These are phyloP conservation scores for Epinephelus fuscoguttatus DNA, from an alignment of 2,113 vertebrate species.

Conservation along the genomic window DNA sequence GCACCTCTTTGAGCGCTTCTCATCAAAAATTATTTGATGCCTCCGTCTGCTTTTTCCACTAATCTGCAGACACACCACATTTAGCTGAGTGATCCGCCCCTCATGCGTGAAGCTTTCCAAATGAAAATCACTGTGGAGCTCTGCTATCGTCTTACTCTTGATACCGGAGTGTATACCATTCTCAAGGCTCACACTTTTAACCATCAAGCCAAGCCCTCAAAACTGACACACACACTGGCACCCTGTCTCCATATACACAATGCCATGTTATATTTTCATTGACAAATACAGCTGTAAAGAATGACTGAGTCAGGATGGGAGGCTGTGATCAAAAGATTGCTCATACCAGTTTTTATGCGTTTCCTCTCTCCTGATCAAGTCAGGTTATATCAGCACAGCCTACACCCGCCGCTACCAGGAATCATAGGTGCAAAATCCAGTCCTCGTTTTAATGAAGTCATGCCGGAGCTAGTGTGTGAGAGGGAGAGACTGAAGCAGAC, in stretches of 20 bases:
- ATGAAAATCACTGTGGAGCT: slow-evolving; percentile 39
- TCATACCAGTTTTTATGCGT: slow-evolving; percentile 9
- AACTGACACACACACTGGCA: background rate
- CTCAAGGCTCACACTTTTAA: slow-evolving; percentile 9
- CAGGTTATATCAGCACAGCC: slow-evolving; percentile 33
- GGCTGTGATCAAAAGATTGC: slow-evolving; percentile 61
- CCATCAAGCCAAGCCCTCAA: background rate
- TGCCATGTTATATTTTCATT: slow-evolving; percentile 29
- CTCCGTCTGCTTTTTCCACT: slow-evolving; percentile 33
- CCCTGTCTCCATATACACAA: background rate
- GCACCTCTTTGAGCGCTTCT: slow-evolving; percentile 22
- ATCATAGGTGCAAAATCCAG: slow-evolving; percentile 59
- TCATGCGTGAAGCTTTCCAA: slow-evolving; percentile 48
- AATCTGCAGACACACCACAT: slow-evolving; percentile 50
- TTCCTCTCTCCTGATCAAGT: slow-evolving; percentile 48
- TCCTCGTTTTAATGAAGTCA: slow-evolving; percentile 73
- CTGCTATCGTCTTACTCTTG: background rate
- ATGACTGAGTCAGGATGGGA: slow-evolving; percentile 33
- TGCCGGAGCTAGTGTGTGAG: slow-evolving; percentile 63
- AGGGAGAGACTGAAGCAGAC: slow-evolving; percentile 70
- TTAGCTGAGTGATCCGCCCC: slow-evolving; percentile 33
- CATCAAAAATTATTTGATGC: slow-evolving; percentile 36
- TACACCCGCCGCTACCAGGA: slow-evolving; percentile 30
- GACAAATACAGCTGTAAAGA: slow-evolving; percentile 38
- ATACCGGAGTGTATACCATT: background rate